Base-by-base conservation (phyloP, 35 echinoderm and acorn worm species). In the Nesometra sesokonis region DNA sequence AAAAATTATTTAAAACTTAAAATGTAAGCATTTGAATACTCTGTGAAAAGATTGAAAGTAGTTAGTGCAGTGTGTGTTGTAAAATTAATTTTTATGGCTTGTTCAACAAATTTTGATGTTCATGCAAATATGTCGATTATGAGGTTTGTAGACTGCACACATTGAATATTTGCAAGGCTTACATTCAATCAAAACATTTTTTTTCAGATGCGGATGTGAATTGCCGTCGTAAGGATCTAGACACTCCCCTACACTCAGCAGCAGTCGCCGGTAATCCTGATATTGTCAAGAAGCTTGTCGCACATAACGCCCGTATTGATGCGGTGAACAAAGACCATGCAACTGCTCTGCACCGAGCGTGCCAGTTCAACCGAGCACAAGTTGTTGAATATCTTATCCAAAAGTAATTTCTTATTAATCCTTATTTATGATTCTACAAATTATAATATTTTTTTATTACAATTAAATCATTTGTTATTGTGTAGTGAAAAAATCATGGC, bases 171-270 rank as follows among this genome's bases (percentile, higher is more conserved):
- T n/a, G n/a, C n/a, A n/a, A n/a, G n/a, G n/a, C n/a, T n/a, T n/a
- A n/a, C n/a, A n/a, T n/a, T 67, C n/a, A 67, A 13, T 67, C 13
- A 67, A 13, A n/a, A 27, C 77, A 21, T 78, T 36, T 46, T 76
- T 84, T 84, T 57, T 13, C 85, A 97, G 94, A 87, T 82, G 91
- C 94, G 57, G 90, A 97, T 87, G 86, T 97, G 57, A 97, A 97
- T 79, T 84, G 57, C 17, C 78, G 78, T 36, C 78, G 88, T 34
- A 84, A 91, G 30, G 87, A 88, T 13, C 86, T 84, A 15, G 93
- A 90, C 84, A 97, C 94, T 17, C 91, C 91, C 21, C 79, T 97
- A 19, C 94, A 97, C 33, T 82, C 89, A 77, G 94, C 94, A 27
- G 87, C 88, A 37, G 89, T 85, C 0, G 82, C 88, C 4, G 92